Evolutionary conservation across 2,113 vertebrate species (phyloP).

Genomic region (Gymnobelideus leadbeateri): DNA sequence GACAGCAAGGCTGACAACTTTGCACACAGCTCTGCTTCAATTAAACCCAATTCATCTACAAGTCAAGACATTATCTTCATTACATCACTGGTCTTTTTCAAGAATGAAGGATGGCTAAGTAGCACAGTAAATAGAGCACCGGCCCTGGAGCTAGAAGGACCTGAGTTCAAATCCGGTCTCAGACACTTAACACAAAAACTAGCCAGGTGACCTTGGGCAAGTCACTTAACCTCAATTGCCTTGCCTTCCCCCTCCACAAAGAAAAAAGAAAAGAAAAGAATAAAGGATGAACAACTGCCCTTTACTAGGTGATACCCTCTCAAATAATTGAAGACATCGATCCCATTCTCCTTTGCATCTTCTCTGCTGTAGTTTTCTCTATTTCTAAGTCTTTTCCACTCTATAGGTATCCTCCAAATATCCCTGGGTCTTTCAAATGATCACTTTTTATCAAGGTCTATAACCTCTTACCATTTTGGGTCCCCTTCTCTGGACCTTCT

Average conservation of each 20-base stretch:
- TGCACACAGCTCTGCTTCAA: neutral
- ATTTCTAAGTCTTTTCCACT: neutral
- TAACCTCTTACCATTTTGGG: neutral
- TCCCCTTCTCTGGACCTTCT: neutral
- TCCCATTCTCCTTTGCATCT: neutral
- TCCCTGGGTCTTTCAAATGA: neutral
- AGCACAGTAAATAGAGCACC: no score
- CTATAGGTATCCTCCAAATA: neutral
- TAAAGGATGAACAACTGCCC: neutral
- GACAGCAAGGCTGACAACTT: neutral
- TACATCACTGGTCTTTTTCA: neutral
- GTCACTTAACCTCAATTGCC: no score
- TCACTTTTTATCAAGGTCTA: neutral
- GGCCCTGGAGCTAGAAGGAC: no score
- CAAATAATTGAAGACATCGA: neutral
- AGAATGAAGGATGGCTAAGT: no score
- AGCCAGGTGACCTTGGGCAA: no score
- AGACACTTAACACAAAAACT: no score
- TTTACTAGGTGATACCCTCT: neutral
- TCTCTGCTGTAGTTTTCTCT: neutral
- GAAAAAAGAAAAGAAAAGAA: no score
- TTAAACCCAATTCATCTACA: neutral
- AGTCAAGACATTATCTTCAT: neutral
- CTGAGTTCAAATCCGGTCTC: no score
- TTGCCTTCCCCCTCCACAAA: no score